These are phyloP conservation scores for Sepioteuthis lessoniana DNA, from an alignment of 2,888 invertebrate species.

Conservation along the genomic window DNA sequence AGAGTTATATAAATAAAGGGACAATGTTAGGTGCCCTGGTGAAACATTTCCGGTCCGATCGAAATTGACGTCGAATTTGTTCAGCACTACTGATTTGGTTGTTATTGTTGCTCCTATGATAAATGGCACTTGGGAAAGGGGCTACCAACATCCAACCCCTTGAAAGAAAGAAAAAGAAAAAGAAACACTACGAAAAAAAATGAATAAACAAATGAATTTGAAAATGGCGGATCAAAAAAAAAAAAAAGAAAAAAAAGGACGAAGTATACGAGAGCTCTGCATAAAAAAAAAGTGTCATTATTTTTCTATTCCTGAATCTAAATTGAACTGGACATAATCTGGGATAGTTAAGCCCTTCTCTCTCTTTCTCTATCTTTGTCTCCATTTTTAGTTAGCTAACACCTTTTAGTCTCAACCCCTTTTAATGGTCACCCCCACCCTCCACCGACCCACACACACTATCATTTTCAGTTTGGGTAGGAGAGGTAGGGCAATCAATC, in stretches of 20 bases:
- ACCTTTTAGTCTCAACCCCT: not conserved
- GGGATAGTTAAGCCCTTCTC: not conserved
- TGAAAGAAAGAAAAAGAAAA: not conserved
- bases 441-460: too few species aligned
- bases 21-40: not conserved
- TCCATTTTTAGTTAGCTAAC: not conserved
- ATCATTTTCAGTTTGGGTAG: too few species aligned
- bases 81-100: not conserved
- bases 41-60: not conserved
- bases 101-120: not conserved
- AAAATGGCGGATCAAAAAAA: not conserved
- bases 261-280: not conserved
- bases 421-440: not conserved
- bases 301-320: not conserved
- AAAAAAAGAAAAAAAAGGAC: too few species aligned
- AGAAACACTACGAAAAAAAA: not conserved
- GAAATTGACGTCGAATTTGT: constrained; percentile 23
- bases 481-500: not conserved
- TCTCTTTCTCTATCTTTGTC: not conserved
- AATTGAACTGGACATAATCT: not conserved
- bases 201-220: not conserved
- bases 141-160: not conserved
- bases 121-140: not conserved
- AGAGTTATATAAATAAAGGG: not conserved
- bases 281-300: not conserved